Evolutionary conservation across 2,888 invertebrate genomes (phyloP).

Genomic region (Dolichopus griseipennis): DNA sequence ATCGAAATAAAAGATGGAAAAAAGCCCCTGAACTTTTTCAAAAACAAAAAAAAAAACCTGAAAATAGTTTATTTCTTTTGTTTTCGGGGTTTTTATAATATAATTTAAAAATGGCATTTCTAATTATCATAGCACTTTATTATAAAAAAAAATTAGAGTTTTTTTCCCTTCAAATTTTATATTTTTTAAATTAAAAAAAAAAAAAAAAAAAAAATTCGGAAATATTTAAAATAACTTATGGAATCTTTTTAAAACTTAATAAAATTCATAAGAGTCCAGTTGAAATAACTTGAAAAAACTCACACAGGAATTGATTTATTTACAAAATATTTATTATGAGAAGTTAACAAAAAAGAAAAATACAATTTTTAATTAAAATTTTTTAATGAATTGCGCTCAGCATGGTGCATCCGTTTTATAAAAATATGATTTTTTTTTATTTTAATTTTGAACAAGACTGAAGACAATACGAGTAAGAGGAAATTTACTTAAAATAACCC

Average conservation of each 20-base stretch:
- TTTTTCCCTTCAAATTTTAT: no score
- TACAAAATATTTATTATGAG: background rate
- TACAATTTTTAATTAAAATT: background rate
- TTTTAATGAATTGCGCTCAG: slow-evolving; percentile 2
- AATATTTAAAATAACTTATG: no score
- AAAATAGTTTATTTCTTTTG: no score
- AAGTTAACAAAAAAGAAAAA: background rate
- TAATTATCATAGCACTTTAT: background rate
- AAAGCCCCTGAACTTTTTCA: no score
- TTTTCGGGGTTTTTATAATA: no score
- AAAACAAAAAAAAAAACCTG: no score
- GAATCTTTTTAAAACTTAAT: no score
- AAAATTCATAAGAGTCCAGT: background rate
- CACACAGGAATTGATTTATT: background rate
- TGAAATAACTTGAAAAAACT: background rate
- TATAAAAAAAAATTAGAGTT: background rate
- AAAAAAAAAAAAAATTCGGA: background rate
- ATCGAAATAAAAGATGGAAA: no score
- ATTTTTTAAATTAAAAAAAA: background rate
- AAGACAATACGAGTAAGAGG: no score
- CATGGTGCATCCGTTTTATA: background rate
- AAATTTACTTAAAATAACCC: background rate
- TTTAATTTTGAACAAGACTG: no score
- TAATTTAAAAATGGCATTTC: background rate
- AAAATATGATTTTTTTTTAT: no score